phyloP scores from a whole-genome alignment of 2,113 vertebrate genomes.

The Periophthalmus modestus region DNA sequence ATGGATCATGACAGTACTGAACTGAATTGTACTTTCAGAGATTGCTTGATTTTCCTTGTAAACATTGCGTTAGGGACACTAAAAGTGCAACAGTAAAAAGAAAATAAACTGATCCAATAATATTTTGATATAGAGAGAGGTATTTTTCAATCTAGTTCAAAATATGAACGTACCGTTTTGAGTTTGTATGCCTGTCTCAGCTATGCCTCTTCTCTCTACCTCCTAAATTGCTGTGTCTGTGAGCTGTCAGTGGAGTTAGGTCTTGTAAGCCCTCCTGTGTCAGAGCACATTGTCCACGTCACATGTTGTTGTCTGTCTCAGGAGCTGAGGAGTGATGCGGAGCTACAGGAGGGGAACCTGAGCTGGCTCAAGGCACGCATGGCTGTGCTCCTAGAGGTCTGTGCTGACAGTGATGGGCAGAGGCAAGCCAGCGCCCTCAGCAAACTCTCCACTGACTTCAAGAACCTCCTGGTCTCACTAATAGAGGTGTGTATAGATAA shows the following conservation, averaged over 20 bases:
- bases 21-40: neutral
- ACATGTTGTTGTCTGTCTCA: constrained; percentile 52
- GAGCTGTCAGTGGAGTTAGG: neutral
- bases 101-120: neutral
- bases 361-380: constrained; percentile 89
- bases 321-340: constrained; percentile 84
- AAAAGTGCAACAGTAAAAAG: no score
- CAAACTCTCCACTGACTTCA: constrained; percentile 86
- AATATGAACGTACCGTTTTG: neutral
- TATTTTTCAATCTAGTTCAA: neutral
- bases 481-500: constrained; percentile 78
- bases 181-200: neutral
- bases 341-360: constrained; percentile 84
- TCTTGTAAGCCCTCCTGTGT: constrained; percentile 1
- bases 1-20: no score
- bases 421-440: constrained; percentile 82
- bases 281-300: constrained; percentile 15
- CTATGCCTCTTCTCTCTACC: neutral
- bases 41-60: neutral
- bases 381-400: constrained; percentile 78
- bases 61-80: neutral
- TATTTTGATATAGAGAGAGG: neutral
- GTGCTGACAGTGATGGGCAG: constrained; percentile 83
- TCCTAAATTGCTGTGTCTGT: neutral
- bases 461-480: constrained; percentile 80